Evolutionary conservation across 2,113 vertebrate genomes (phyloP), one percentile per base, ranked within the genome.

Genomic region (Chloropsis hardwickii): DNA sequence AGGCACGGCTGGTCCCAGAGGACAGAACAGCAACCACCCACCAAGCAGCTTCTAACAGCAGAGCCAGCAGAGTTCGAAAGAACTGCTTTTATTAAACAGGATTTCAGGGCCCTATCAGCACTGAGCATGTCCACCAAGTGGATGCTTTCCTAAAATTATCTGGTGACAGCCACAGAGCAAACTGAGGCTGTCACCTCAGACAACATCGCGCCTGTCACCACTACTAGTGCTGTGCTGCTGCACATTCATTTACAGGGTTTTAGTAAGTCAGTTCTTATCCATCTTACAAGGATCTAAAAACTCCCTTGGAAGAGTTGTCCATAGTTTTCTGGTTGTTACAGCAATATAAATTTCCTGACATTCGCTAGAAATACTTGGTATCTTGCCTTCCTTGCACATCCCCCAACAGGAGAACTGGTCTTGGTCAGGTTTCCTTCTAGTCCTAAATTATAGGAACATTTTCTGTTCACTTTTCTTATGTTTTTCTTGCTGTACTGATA

Each of bases 1-100:
- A 58, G 47, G 19, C 54, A 81, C 0, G 0, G 42, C 33, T 44
- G 42, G 3, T 47, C 48, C 33, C 24, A 64, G 39, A 31, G 14
- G 2, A 61, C 0, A 3, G 18, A 82, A 76, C 8, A 62, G 29
- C 61, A 88, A 23, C 24, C 3, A 6, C 1, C 2, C 44, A 61
- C n/a, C 29, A 65, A 62, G 22, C 15, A 56, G 18, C 51, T 83
- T 72, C 37, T 42, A 45, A 37, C 33, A 89, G 44, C 53, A 90
- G 15, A 56, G 58, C 31, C 80, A 88, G 33, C 24, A 42, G 35
- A 92, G 23, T 14, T 65, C 20, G 60, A 13, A 74, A 77, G 6
- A 70, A 29, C 17, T 33, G 23, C 23, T 53, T 61, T 70, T 24
- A 47, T 18, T 83, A 27, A 80, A 24, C 9, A 62, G 27, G 15